A percentile compares a stretch with the other conserved stretches of the same genome.
Evolutionary conservation across 2,113 vertebrate genomes (phyloP).

Genomic region (Caracal caracal): DNA sequence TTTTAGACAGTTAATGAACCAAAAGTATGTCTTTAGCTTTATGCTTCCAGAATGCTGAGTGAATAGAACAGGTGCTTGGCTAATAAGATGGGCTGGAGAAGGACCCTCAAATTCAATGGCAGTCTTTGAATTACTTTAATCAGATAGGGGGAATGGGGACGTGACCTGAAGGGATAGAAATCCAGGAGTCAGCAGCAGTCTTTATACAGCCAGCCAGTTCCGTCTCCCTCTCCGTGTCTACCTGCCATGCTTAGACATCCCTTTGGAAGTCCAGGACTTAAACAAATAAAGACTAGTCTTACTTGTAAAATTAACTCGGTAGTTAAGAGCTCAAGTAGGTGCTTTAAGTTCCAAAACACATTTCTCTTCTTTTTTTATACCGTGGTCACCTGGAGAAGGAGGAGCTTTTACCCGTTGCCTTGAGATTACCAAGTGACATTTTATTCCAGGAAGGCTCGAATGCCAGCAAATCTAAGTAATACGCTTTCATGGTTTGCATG

Average conservation of each 20-base stretch:
- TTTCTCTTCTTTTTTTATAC: conserved; percentile 26
- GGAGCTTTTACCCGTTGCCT: not conserved
- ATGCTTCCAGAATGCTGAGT: not conserved
- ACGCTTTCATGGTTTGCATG: not conserved
- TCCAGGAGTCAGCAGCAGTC: not conserved
- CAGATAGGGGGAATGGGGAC: not conserved
- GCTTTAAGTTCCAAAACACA: conserved; percentile 39
- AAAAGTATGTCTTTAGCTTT: conserved; percentile 3
- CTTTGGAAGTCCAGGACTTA: not conserved
- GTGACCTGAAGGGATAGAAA: not conserved
- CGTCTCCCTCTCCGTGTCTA: not conserved
- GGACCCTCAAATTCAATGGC: not conserved
- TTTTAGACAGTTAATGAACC: not conserved
- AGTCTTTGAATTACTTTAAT: not conserved
- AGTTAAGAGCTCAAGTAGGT: conserved; percentile 1
- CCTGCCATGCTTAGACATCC: not conserved
- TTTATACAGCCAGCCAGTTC: not conserved
- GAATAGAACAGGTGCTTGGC: not conserved
- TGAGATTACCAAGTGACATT: not conserved
- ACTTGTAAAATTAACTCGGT: conserved; percentile 6
- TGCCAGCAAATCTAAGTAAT: not conserved
- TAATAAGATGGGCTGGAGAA: not conserved
- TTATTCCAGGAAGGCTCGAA: conserved; percentile 41
- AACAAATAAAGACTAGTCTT: not conserved
- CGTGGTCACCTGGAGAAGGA: not conserved